Conservation (phyloP, 1,140 invertebrate species). For the Tetramorium parvispinum region DNA sequence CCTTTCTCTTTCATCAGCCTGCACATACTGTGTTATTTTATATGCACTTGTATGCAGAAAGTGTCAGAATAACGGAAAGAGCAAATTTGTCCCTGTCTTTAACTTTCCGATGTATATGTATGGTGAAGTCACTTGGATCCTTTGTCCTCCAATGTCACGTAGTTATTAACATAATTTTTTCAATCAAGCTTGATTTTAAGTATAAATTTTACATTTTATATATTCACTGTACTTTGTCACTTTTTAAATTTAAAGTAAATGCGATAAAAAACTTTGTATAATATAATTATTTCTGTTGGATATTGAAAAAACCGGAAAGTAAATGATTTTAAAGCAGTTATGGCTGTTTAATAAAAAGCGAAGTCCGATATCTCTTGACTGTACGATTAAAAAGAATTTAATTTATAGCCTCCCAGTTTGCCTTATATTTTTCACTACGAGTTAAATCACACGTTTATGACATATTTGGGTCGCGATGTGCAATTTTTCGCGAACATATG, state of each 20-base stretch:
- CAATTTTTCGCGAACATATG: slow-evolving; percentile 22
- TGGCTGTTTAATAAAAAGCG: slow-evolving; percentile 55
- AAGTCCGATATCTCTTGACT: slow-evolving; percentile 24
- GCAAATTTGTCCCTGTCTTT: background rate
- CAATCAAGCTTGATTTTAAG: background rate
- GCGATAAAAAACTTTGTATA: background rate
- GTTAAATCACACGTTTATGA: slow-evolving; percentile 15
- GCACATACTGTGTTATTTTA: background rate
- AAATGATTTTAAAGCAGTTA: background rate
- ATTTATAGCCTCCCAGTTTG: slow-evolving; percentile 23
- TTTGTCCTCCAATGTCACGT: background rate
- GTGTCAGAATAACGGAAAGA: background rate
- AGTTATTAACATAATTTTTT: slow-evolving; percentile 25
- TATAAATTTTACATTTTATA: background rate
- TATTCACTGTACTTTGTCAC: background rate
- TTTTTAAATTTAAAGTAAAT: background rate
- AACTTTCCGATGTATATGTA: background rate
- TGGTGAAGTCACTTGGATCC: background rate
- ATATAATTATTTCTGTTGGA: background rate
- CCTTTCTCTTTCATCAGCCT: background rate
- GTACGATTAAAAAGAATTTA: slow-evolving; percentile 38
- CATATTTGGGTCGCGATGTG: background rate
- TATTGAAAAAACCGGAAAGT: background rate
- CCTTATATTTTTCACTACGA: slow-evolving; percentile 23
- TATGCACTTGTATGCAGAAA: slow-evolving; percentile 34